Base-by-base conservation (phyloP, 2,113 vertebrate genomes). In the Sebastes fasciatus region DNA sequence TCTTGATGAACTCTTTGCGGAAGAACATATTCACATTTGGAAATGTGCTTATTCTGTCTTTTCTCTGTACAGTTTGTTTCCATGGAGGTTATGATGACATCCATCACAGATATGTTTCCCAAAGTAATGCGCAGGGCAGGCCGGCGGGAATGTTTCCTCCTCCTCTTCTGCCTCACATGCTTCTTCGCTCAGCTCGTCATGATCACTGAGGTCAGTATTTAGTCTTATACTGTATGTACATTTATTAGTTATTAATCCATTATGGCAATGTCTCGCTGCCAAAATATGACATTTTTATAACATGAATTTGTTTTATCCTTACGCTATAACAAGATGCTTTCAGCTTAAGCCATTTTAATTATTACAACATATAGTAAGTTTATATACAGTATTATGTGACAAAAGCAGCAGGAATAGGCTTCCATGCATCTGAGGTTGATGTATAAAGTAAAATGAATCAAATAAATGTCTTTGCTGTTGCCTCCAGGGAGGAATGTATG, bases 21-120 rank as follows among this genome's bases (percentile, higher is more conserved):
- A 62, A 6, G 4, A 45, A 4, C 19, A 54, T 1, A n/a, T 67
- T 68, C 26, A 17, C 5, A 26, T 48, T 16, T 8, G 16, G 19
- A 74, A 19, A 77, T 48, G 2, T 34, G 34, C 21, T 54, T 21
- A n/a, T 16, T 54, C 12, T 16, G 6, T 68, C 21, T 54, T 10
- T 40, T 69, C 5, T 83, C 61, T 71, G 5, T 42, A 2, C 81
- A 95, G 95, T 96, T 96, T 88, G 90, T 96, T 11, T 17, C 2
- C 1, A 92, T 96, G 88, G 94, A 96, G 67, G 91, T 93, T 34
- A 57, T 95, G 76, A 91, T 92, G 67, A 95, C 94, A 0, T 94
- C 95, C 1, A 26, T 94, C 61, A 86, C 73, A 0, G 95, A 96
- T 17, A 60, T 95, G 82, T 95, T 95, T 80, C 94, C 96, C 1